Base-by-base conservation (phyloP, 2,888 invertebrate species). In the Frankliniella fusca region DNA sequence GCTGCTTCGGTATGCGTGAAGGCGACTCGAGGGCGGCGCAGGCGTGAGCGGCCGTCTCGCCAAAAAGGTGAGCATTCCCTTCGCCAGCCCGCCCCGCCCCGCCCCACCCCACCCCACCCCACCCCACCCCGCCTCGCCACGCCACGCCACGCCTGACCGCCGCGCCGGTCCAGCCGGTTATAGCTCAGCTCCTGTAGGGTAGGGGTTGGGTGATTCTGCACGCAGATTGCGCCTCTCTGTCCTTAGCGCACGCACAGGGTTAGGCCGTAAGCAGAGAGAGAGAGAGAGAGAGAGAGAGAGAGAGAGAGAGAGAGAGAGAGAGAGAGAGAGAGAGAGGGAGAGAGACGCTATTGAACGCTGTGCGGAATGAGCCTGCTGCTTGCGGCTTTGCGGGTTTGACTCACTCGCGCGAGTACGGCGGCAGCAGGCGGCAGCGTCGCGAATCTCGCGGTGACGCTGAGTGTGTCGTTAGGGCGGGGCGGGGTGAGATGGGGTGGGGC, bases 301-400 rank as follows among this genome's bases (percentile, higher is more conserved):
- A n/a, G 20, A 65, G 65, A 65, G 65, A n/a, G 23, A 70, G 70
- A 23, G 70, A 70, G 70, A 70, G 70, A 70, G 23, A 70, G 70
- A 70, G 23, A 11, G 23, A 23, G 65, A 2, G 20, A 9, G 65
- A 9, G 65, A 65, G 65, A n/a, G 54, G 54, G 54, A 50, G 50
- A 15, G 50, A 11, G 50, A 15, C 9, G 50, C 50, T 11, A 50
- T 50, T 10, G 65, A 7, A 7, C 15, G 65, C n/a, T n/a, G 20
- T 65, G 18, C n/a, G n/a, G 9, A n/a, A n/a, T 50, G 50, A 15
- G 15, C 50, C 15, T 50, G 15, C 15, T 50, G 65, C 20, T 20
- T n/a, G n/a, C 23, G 11, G 70, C n/a, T 23, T 70, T 20, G n/a
- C 70, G n/a, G n/a, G 70, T 11, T 23, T 70, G 70, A 20, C 70